Evolutionary conservation across 30 jellyfish, hydroid and myxozoan genomes (phyloP).

Genomic region (Nemopilema nomurai): DNA sequence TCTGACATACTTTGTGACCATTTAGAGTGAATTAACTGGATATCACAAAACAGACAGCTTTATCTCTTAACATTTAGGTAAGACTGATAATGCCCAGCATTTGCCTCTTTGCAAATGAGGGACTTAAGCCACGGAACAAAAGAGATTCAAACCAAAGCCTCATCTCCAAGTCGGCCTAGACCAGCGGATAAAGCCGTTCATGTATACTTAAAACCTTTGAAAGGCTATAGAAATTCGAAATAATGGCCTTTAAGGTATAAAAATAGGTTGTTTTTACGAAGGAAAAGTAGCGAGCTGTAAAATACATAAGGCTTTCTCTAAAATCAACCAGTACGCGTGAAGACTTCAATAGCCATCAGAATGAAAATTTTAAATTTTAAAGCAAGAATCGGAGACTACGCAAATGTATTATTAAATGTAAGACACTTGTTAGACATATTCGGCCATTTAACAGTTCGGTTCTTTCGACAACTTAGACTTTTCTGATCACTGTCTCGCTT

Average conservation of each 20-base stretch:
- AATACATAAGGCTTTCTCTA: no score
- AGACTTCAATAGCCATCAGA: no score
- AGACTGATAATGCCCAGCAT: not conserved
- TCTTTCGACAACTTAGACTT: no score
- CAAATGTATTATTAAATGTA: no score
- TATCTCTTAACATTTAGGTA: not conserved
- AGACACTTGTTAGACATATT: no score
- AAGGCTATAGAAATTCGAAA: not conserved
- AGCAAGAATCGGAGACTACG: no score
- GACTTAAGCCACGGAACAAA: not conserved
- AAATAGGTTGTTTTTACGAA: not conserved
- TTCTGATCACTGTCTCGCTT: no score
- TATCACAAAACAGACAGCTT: not conserved
- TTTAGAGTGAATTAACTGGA: not conserved
- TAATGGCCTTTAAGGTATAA: not conserved
- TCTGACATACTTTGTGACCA: not conserved
- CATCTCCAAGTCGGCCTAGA: not conserved
- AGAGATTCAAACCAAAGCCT: not conserved
- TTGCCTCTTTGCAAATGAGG: not conserved
- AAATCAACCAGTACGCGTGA: no score
- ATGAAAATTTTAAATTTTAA: no score
- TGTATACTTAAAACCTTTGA: not conserved
- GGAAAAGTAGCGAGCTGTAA: no score
- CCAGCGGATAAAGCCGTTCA: not conserved
- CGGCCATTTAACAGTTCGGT: no score